These are phyloP conservation scores for Ochotona curzoniae DNA, from an alignment of 2,113 vertebrate species.

Conservation along the genomic window DNA sequence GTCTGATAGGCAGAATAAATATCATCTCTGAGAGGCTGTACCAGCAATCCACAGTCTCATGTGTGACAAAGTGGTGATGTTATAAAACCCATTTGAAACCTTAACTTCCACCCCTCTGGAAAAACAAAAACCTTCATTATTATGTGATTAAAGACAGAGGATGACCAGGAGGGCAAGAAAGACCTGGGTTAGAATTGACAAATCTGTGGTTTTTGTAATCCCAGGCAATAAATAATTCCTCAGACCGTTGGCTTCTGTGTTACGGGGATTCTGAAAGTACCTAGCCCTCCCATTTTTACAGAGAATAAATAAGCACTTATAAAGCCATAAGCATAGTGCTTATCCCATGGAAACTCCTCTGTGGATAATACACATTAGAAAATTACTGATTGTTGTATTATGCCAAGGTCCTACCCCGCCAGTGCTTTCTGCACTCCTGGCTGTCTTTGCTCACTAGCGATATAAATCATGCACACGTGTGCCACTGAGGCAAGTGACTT, in stretches of 20 bases:
- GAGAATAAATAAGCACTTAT: neutral
- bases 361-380: neutral
- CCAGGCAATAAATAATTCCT: neutral
- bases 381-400: neutral
- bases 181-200: neutral
- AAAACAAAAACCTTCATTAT: neutral
- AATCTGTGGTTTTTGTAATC: neutral
- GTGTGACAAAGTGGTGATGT: neutral
- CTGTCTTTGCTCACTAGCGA: neutral
- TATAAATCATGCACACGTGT: neutral
- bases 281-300: neutral
- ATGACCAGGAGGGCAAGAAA: neutral
- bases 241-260: neutral
- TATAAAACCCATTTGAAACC: neutral
- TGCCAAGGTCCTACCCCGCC: neutral
- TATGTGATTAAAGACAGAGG: neutral
- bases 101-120: no score
- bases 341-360: neutral
- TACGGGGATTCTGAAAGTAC: rapidly evolving
- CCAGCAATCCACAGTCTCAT: rapidly evolving
- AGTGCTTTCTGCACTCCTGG: neutral
- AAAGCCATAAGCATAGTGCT: neutral
- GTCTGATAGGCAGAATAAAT: neutral
- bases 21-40: neutral
- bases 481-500: neutral